Evolutionary conservation across 2,797 vertebrate species (phyloP).

Genomic region (Danio choprae): DNA sequence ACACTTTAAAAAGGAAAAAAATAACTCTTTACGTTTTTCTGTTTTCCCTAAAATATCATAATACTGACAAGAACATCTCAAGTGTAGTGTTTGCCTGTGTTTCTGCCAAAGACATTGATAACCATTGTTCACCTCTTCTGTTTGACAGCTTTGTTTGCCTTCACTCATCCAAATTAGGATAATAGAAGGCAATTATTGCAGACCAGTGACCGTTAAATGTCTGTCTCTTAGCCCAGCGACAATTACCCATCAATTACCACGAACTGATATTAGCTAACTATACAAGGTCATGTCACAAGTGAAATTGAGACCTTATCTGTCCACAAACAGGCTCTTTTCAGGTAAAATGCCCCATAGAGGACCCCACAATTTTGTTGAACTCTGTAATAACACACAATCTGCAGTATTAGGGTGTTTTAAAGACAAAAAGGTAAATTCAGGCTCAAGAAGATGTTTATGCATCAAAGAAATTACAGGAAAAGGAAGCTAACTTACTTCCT

Average conservation of each 20-base stretch:
- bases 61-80: not conserved
- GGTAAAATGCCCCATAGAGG: not conserved
- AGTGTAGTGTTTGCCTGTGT: slow-evolving; percentile 33
- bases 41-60: slow-evolving; percentile 15
- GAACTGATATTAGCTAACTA: slow-evolving; percentile 21
- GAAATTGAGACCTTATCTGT: slow-evolving; percentile 26
- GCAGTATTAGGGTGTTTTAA: slow-evolving; percentile 12
- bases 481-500: slow-evolving; percentile 20
- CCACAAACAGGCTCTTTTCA: slow-evolving; percentile 3
- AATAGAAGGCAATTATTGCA: slow-evolving; percentile 68
- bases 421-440: slow-evolving; percentile 4
- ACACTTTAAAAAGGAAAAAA: slow-evolving; percentile 19
- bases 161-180: slow-evolving; percentile 66
- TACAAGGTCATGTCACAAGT: slow-evolving; percentile 46
- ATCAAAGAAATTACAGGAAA: slow-evolving; percentile 36
- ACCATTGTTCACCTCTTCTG: slow-evolving; percentile 46
- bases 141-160: slow-evolving; percentile 67
- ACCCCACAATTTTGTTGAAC: slow-evolving; percentile 12
- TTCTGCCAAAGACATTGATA: slow-evolving; percentile 58
- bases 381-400: slow-evolving; percentile 15
- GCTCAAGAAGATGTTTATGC: not conserved
- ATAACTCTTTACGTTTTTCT: slow-evolving; percentile 14
- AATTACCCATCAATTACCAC: slow-evolving; percentile 51
- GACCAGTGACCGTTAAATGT: slow-evolving; percentile 60
- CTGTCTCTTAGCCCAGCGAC: slow-evolving; percentile 22